Conservation (phyloP, 1,140 invertebrate genomes). For the Proctacanthus coquilletti region DNA sequence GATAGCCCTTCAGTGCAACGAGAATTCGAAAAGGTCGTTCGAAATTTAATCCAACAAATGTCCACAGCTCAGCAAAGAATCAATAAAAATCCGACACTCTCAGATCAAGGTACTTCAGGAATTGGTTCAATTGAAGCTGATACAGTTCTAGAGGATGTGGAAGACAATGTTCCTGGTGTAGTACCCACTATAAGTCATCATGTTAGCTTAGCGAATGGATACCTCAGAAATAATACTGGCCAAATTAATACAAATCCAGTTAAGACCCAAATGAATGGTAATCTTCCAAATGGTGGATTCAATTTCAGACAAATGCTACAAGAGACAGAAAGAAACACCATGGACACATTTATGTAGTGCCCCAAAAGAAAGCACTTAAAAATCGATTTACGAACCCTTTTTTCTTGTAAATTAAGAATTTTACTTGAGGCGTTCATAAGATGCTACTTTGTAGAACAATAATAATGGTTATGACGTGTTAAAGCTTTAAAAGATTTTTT, state of each 20-base stretch:
- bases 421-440: too few species aligned
- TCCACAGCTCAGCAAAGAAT: conserved; percentile 9
- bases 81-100: neutral
- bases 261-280: neutral
- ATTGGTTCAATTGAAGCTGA: conserved; percentile 14
- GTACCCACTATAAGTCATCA: conserved; percentile 30
- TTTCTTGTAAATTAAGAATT: too few species aligned
- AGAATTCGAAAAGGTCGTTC: conserved; percentile 52
- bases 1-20: conserved; percentile 56
- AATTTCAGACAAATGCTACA: conserved; percentile 4
- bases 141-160: conserved; percentile 23
- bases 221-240: conserved; percentile 8
- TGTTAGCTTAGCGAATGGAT: conserved; percentile 28
- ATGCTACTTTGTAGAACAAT: too few species aligned
- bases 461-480: too few species aligned
- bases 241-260: neutral
- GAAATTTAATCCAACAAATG: conserved; percentile 38
- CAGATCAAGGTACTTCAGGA: neutral
- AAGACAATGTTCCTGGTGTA: conserved; percentile 26
- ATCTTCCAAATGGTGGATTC: conserved; percentile 5
- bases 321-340: neutral
- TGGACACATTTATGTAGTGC: conserved; percentile 3
- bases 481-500: too few species aligned
- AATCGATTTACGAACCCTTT: too few species aligned
- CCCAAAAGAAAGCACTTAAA: too few species aligned